Base-by-base conservation (phyloP, 2,888 invertebrate species). In the Pocota personata region DNA sequence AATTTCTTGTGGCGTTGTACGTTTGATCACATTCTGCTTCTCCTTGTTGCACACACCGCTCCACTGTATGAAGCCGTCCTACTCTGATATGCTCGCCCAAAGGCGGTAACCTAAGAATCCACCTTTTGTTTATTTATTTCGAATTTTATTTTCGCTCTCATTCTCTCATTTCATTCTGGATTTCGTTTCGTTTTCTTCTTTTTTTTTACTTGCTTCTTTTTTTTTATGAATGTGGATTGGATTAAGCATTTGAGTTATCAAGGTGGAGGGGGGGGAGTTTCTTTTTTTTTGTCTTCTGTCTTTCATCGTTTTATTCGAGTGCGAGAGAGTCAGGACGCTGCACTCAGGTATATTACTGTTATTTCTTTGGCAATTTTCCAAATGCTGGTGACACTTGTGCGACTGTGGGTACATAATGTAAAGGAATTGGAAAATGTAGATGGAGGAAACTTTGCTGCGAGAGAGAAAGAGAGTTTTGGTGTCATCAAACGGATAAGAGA, bases 91-190 rank as follows among this genome's bases (percentile, higher is more conserved):
- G 71, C 82, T 86, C 86, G 86, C 86, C 86, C 82, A 86, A 86
- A 82, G 86, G 86, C 86, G 86, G 86, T 86, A 86, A 86, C 86
- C 86, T 86, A 86, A 86, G 86, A 86, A 82, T 86, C 76, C 72
- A 86, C 86, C 86, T 86, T 86, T 86, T 86, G 82, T 86, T 86
- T 86, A 86, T 86, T 86, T 86, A 86, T 86, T 82, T 86, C 76
- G 71, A 86, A 86, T 86, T 86, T 86, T 86, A 86, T 86, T 82
- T 67, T 86, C 86, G 86, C 86, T 86, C 86, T 86, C 86, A 77
- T 86, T 86, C 86, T 86, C 82, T 86, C 86, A 72, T 86, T 86
- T 86, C 86, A 86, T 76, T 78, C 58, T 66, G 78, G 57, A 78
- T 27, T 77, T 60, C 67, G 58, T 72, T 77, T 77, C 60, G 60